phyloP scores from a whole-genome alignment of 2,113 vertebrate genomes.

The Erythrocercus mccallii region DNA sequence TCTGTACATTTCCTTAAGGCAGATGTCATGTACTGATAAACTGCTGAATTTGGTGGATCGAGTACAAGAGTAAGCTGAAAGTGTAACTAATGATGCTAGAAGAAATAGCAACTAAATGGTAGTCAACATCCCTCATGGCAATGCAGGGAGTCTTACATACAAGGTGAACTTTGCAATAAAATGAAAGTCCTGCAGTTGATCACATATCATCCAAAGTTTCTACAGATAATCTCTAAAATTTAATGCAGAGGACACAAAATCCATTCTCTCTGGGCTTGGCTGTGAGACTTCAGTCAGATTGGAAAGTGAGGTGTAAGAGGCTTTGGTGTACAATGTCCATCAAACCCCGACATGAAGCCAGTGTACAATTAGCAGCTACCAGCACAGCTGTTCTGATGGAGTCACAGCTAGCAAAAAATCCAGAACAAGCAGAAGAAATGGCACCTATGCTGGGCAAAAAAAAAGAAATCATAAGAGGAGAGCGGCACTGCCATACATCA shows the following conservation, averaged over 20 bases:
- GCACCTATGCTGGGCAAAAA: neutral
- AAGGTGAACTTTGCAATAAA: neutral
- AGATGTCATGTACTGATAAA: neutral
- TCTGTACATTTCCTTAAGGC: neutral
- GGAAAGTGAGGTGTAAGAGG: neutral
- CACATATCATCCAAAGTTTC: neutral
- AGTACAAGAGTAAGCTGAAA: neutral
- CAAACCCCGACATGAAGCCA: neutral
- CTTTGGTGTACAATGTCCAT: neutral
- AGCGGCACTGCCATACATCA: neutral
- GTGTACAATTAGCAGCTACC: neutral
- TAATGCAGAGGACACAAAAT: neutral
- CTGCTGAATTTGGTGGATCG: neutral
- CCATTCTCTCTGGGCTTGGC: neutral
- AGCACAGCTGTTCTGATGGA: neutral
- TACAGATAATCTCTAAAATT: neutral
- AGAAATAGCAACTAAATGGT: neutral
- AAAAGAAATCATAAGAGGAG: neutral
- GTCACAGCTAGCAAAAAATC: neutral
- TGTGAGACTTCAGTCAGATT: neutral
- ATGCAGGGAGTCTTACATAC: neutral
- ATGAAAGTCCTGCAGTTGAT: neutral
- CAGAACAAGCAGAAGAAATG: neutral
- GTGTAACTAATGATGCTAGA: neutral
- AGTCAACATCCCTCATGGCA: neutral